Evolutionary conservation across 2,797 vertebrate genomes (phyloP).

Genomic region (Pampus argenteus): DNA sequence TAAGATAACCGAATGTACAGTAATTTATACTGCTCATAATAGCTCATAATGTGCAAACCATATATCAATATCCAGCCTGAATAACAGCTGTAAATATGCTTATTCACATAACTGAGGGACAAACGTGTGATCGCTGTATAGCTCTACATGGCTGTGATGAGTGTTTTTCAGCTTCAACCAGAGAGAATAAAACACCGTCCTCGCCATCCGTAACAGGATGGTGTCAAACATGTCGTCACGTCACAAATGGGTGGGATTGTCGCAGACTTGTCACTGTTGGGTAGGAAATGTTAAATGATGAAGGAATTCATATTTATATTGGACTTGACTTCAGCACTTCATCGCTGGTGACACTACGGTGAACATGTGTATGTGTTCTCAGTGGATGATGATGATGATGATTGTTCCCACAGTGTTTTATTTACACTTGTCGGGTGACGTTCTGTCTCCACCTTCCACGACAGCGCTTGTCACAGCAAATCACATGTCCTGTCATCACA

Average conservation of each 20-base stretch:
- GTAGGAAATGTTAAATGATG: not conserved
- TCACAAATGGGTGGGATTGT: not conserved
- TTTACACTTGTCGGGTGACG: slow-evolving; percentile 59
- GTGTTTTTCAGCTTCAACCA: slow-evolving; percentile 48
- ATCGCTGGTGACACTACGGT: not conserved
- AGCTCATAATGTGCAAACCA: slow-evolving; percentile 23
- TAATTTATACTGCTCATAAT: slow-evolving; percentile 23
- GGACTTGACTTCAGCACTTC: not conserved
- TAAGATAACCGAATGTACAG: slow-evolving; percentile 5
- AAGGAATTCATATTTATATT: not conserved
- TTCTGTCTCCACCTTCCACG: slow-evolving; percentile 43
- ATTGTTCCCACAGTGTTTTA: slow-evolving; percentile 54
- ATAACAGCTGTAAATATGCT: slow-evolving; percentile 37
- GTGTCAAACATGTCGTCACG: not conserved
- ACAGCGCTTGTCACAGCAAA: slow-evolving; percentile 63
- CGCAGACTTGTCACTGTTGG: slow-evolving; percentile 5
- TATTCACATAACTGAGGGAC: slow-evolving; percentile 45
- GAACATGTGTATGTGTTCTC: not conserved
- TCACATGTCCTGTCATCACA: slow-evolving; percentile 58
- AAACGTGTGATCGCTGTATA: slow-evolving; percentile 34
- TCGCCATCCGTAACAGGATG: slow-evolving; percentile 23
- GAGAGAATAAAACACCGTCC: slow-evolving; percentile 20
- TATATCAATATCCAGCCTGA: slow-evolving; percentile 42
- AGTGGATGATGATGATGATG: slow-evolving; percentile 4
- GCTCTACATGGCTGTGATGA: slow-evolving; percentile 34